Evolutionary conservation across 2,113 vertebrate species (phyloP), one percentile per base, ranked within the genome.

Genomic region (Carassius carassius): DNA sequence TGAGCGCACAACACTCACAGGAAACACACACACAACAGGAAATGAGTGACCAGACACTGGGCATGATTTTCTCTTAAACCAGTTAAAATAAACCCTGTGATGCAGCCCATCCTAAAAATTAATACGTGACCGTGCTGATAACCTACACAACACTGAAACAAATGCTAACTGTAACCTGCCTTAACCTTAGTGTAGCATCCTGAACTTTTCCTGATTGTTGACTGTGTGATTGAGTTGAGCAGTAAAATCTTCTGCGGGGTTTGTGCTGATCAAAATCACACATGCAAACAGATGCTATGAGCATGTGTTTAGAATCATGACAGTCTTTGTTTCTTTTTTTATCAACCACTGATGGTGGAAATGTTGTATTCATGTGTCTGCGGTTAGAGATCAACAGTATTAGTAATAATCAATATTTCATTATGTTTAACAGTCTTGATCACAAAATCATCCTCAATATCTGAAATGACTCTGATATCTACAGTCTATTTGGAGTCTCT

Each of bases 1-100:
- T 99, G 92, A 93, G 96, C n/a, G 35, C 37, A 75, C 74, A 19
- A 21, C 60, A 35, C 41, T 25, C 56, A 79, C 17, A 54, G 47
- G 47, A 58, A 78, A 79, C 23, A 16, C 7, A 69, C 29, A 13
- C 49, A 58, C 56, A 58, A 58, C 56, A 58, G 56, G 56, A 58
- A 58, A 58, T 58, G 56, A 58, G 56, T 58, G 56, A 58, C 56
- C 56, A 19, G 56, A 58, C 56, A 3, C 56, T n/a, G 8, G 56
- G 56, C 35, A 37, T 37, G 35, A 58, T 58, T 58, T 54, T 58
- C 56, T 58, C 19, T 3, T 56, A 21, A 56, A 56, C 54, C 56
- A 58, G 56, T 21, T 58, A 0, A 58, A 58, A 58, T 58, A 1
- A 58, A 58, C 56, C 56, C 19, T 21, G 56, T 58, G 1, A 19